Conservation (phyloP, 2,888 invertebrate species). For the Ornithoptera priamus region DNA sequence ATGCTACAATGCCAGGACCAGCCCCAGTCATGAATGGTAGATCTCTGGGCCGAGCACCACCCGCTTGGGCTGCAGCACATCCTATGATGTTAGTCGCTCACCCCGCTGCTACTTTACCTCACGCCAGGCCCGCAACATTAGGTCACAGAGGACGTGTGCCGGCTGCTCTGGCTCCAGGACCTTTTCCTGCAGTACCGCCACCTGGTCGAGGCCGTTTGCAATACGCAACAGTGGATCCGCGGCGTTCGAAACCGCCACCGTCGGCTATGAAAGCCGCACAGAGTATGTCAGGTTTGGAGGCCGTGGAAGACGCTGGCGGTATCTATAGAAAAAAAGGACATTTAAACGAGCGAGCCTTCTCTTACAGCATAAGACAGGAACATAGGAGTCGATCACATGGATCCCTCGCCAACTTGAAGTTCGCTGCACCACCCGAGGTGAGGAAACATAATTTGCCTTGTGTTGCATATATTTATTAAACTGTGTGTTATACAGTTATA, state of each 20-base stretch:
- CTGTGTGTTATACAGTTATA: background rate
- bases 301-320: conserved; percentile 82
- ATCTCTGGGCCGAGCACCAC: conserved; percentile 70
- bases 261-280: conserved; percentile 84
- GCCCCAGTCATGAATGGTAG: conserved; percentile 67
- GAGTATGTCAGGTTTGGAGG: conserved; percentile 83
- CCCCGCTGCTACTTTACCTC: conserved; percentile 69
- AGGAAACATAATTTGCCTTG: conserved; percentile 37
- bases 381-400: conserved; percentile 96
- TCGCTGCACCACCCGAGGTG: conserved; percentile 86
- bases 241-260: conserved; percentile 82
- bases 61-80: conserved; percentile 66
- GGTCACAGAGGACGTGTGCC: conserved; percentile 81
- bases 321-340: conserved; percentile 95
- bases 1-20: conserved; percentile 78
- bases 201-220: conserved; percentile 71
- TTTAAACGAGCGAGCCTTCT: conserved; percentile 94
- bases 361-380: conserved; percentile 95
- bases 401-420: conserved; percentile 93
- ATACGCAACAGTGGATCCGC: conserved; percentile 82
- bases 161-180: conserved; percentile 75
- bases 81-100: conserved; percentile 77
- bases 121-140: conserved; percentile 72
- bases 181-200: conserved; percentile 63
- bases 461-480: background rate